Percentiles rank a stretch among this genome's conserved stretches.
These are phyloP conservation scores for Bombus consobrinus DNA, from an alignment of 1,140 invertebrate species.

Conservation along the genomic window DNA sequence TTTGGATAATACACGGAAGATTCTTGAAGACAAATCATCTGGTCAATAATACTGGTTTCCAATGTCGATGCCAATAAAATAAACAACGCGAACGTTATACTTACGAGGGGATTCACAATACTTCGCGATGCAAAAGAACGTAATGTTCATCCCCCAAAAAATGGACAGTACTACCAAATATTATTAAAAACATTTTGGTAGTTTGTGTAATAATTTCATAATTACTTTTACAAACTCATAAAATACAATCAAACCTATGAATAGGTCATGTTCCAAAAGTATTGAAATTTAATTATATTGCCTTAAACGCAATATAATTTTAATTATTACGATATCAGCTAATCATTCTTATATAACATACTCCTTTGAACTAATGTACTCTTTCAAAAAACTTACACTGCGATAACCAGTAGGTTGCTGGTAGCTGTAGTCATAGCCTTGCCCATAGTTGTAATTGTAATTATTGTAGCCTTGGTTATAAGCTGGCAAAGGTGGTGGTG, in stretches of 20 bases:
- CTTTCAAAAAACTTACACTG: constrained; percentile 76
- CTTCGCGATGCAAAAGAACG: constrained; percentile 42
- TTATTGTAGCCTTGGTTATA: constrained; percentile 79
- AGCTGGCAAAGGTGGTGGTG: constrained; percentile 74
- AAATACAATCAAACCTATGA: not conserved
- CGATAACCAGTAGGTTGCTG: constrained; percentile 76
- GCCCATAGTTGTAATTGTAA: constrained; percentile 77
- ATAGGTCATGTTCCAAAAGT: not conserved
- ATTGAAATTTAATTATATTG: constrained; percentile 13
- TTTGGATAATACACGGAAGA: constrained; percentile 69
- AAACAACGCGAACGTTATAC: constrained; percentile 69
- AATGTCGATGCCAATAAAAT: constrained; percentile 67
- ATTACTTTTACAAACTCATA: constrained; percentile 18
- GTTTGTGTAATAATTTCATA: not conserved
- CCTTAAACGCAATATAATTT: not conserved
- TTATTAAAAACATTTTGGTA: constrained; percentile 41
- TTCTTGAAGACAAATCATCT: constrained; percentile 69
- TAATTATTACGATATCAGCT: not conserved
- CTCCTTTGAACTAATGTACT: constrained; percentile 4
- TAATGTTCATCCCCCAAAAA: constrained; percentile 33
- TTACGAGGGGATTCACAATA: constrained; percentile 63
- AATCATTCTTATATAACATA: constrained; percentile 5
- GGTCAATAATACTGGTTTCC: constrained; percentile 69
- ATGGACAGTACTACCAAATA: constrained; percentile 39
- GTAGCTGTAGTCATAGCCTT: constrained; percentile 78